Conservation (phyloP, 1,140 invertebrate genomes). For the Triops cancriformis region DNA sequence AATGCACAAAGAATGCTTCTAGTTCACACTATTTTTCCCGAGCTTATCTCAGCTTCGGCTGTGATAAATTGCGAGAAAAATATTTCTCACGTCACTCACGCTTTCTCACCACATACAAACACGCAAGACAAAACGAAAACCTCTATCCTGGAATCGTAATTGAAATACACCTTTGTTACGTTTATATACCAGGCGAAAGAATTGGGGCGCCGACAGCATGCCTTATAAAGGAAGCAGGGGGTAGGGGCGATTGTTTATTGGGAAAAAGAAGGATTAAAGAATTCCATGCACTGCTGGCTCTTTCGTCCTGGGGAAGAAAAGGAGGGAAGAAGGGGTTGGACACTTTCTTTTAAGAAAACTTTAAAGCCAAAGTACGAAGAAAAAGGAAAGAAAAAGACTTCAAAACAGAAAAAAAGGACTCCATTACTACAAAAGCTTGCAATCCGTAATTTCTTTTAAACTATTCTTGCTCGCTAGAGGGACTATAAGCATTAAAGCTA, state of each 20-base stretch:
- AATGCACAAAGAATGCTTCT: constrained; percentile 6
- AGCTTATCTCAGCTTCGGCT: not conserved
- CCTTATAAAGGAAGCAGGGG: not conserved
- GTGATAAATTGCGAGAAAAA: not conserved
- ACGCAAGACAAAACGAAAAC: not conserved
- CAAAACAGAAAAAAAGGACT: not conserved
- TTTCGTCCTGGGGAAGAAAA: not conserved
- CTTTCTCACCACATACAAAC: not conserved
- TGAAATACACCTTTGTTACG: constrained; percentile 7
- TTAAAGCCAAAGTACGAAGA: constrained; percentile 1
- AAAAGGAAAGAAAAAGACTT: not conserved
- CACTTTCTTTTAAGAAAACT: not conserved
- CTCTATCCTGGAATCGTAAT: not conserved
- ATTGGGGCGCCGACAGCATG: not conserved
- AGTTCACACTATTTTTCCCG: not conserved
- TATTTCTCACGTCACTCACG: not conserved
- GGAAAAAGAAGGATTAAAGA: not conserved
- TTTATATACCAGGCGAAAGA: not conserved
- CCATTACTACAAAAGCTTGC: not conserved
- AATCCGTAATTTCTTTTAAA: not conserved
- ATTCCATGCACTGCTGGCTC: constrained; percentile 8
- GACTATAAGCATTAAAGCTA: constrained; percentile 1
- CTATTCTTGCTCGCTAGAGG: constrained; percentile 1
- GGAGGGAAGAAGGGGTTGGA: not conserved
- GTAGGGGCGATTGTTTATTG: not conserved